phyloP scores from a whole-genome alignment of 2,113 vertebrate genomes.

The Pelobates fuscus region DNA sequence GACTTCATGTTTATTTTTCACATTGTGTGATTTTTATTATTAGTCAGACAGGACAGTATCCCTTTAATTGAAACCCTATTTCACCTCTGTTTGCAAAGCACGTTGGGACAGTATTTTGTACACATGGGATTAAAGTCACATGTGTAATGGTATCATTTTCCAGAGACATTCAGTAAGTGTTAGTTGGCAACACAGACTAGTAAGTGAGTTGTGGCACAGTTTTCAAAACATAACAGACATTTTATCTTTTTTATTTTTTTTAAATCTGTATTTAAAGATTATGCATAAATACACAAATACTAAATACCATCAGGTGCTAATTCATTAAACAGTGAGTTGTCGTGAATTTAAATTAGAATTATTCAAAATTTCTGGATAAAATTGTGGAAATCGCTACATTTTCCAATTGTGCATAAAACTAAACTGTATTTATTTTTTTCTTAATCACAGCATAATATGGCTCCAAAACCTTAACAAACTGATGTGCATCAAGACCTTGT shows the following conservation, averaged over 20 bases:
- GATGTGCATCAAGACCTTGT: too few species aligned
- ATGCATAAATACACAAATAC: neutral
- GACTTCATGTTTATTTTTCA: neutral
- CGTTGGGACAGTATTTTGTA: slow-evolving; percentile 26
- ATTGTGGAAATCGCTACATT: too few species aligned
- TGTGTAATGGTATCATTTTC: slow-evolving; percentile 22
- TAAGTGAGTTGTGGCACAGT: neutral
- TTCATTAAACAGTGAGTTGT: too few species aligned
- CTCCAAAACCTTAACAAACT: too few species aligned
- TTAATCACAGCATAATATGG: too few species aligned
- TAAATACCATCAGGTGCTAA: too few species aligned
- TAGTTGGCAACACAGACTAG: slow-evolving; percentile 4
- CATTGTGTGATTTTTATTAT: neutral
- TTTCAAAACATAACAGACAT: neutral
- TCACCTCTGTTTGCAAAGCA: slow-evolving; percentile 10
- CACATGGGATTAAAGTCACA: slow-evolving; percentile 38
- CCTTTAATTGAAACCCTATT: slow-evolving; percentile 6
- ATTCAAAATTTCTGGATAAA: too few species aligned
- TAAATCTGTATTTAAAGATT: neutral
- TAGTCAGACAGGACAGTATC: neutral
- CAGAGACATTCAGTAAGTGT: slow-evolving; percentile 8
- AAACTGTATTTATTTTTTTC: too few species aligned
- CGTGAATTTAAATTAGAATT: too few species aligned
- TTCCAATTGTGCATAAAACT: too few species aligned
- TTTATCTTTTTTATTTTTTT: neutral